phyloP scores from a whole-genome alignment of 2,888 invertebrate species.

The Corbicula japonica region DNA sequence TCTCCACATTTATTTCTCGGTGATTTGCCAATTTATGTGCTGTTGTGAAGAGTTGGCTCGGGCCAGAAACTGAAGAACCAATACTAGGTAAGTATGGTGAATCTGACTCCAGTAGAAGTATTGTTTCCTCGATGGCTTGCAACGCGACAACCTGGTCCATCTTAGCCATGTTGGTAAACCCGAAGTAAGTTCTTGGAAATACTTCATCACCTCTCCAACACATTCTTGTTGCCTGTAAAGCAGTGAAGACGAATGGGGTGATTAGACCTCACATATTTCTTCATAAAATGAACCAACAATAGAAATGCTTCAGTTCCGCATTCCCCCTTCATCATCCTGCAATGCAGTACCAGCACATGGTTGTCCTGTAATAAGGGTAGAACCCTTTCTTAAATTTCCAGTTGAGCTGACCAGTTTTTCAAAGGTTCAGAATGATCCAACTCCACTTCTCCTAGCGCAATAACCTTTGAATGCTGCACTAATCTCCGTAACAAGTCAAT shows the following conservation, averaged over 20 bases:
- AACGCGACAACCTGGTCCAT: not conserved
- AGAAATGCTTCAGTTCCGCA: constrained; percentile 31
- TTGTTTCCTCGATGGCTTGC: not conserved
- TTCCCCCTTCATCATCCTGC: constrained; percentile 22
- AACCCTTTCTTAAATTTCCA: constrained; percentile 16
- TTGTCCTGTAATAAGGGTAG: constrained; percentile 16
- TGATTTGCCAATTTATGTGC: not conserved
- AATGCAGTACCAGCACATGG: too few relatives aligned
- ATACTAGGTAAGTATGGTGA: not conserved
- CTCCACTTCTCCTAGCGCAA: constrained; percentile 20
- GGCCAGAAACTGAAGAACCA: not conserved
- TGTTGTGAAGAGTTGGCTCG: not conserved
- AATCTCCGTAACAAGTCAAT: not conserved
- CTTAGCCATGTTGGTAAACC: constrained; percentile 7
- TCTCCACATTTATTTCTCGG: not conserved
- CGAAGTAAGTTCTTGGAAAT: constrained; percentile 16
- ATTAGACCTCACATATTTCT: constrained; percentile 6
- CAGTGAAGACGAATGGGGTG: constrained; percentile 33
- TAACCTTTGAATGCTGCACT: not conserved
- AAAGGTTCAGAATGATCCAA: constrained; percentile 22
- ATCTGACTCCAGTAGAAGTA: too few relatives aligned
- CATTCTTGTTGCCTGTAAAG: constrained; percentile 20
- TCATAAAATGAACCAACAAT: constrained; percentile 20
- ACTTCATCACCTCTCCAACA: constrained; percentile 14
- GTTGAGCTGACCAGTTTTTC: constrained; percentile 11